Conservation (phyloP, 2,888 invertebrate species). For the Cyaniris semiargus region DNA sequence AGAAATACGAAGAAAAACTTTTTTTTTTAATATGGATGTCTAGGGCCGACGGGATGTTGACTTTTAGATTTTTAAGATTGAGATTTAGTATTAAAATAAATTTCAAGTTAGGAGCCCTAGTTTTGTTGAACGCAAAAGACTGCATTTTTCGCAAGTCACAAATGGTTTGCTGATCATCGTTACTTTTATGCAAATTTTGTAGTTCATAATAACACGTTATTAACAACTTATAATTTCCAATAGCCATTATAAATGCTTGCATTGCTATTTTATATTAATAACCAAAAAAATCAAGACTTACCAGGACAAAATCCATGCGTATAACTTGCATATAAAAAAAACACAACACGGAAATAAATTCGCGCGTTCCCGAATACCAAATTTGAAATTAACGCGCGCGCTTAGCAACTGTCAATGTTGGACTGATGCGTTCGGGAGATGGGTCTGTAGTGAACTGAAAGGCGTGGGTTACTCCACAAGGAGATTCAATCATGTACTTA, state of each 20-base stretch:
- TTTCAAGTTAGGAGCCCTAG: background rate
- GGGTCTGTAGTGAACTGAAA: constrained; percentile 61
- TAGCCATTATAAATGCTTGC: background rate
- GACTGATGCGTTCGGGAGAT: constrained; percentile 61
- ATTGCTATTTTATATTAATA: background rate
- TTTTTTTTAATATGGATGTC: too few species aligned
- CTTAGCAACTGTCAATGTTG: constrained; percentile 52
- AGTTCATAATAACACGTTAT: background rate
- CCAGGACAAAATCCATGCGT: constrained; percentile 20
- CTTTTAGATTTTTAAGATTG: background rate
- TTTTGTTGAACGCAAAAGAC: background rate
- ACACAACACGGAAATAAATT: constrained; percentile 36
- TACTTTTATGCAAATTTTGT: background rate
- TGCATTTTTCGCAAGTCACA: background rate
- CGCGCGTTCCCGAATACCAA: constrained; percentile 48
- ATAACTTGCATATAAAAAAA: constrained; percentile 36
- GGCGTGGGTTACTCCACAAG: constrained; percentile 58
- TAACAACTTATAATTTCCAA: background rate
- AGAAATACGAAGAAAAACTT: too few species aligned
- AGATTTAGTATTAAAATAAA: background rate
- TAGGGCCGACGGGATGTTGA: background rate
- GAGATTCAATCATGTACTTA: constrained; percentile 51
- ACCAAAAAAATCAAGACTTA: constrained; percentile 5
- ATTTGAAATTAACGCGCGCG: constrained; percentile 61
- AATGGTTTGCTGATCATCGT: background rate